These are phyloP conservation scores for Xanthorhoe designata DNA, from an alignment of 2,888 invertebrate genomes.

Conservation along the genomic window DNA sequence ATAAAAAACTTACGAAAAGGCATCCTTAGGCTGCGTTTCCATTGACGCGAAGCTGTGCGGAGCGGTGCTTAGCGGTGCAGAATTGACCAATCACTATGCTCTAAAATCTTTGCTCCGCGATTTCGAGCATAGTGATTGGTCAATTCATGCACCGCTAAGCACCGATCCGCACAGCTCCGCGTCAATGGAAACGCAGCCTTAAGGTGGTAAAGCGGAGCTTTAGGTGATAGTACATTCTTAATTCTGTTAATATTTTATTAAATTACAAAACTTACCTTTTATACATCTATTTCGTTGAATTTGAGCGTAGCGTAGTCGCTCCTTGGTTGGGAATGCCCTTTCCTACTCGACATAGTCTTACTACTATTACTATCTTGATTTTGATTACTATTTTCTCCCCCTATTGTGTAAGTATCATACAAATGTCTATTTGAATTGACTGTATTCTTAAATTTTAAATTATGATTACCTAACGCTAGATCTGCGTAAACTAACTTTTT, in stretches of 20 bases:
- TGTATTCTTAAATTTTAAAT: slow-evolving; percentile 85
- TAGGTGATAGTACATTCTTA: no score
- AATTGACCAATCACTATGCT: no score
- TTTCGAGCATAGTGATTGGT: no score
- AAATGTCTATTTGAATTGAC: slow-evolving; percentile 85
- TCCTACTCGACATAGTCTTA: slow-evolving; percentile 64
- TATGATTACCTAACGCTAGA: slow-evolving; percentile 84
- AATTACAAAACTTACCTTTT: slow-evolving; percentile 68
- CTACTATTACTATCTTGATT: slow-evolving; percentile 70
- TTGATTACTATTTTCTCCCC: slow-evolving; percentile 73
- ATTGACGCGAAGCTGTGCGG: no score
- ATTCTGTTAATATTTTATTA: neutral
- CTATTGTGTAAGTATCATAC: slow-evolving; percentile 82
- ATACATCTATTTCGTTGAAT: slow-evolving; percentile 83
- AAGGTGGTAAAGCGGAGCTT: no score
- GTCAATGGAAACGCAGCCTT: no score
- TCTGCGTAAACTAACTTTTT: slow-evolving; percentile 84
- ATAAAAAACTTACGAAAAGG: no score
- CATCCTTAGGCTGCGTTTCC: no score
- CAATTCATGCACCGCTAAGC: no score
- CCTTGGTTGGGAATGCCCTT: slow-evolving; percentile 68
- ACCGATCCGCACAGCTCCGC: no score
- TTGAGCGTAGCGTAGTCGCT: slow-evolving; percentile 82
- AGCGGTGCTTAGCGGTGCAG: no score
- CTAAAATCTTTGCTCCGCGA: no score